Evolutionary conservation across 2,888 invertebrate species (phyloP).

Genomic region (Anarsia innoxiella): DNA sequence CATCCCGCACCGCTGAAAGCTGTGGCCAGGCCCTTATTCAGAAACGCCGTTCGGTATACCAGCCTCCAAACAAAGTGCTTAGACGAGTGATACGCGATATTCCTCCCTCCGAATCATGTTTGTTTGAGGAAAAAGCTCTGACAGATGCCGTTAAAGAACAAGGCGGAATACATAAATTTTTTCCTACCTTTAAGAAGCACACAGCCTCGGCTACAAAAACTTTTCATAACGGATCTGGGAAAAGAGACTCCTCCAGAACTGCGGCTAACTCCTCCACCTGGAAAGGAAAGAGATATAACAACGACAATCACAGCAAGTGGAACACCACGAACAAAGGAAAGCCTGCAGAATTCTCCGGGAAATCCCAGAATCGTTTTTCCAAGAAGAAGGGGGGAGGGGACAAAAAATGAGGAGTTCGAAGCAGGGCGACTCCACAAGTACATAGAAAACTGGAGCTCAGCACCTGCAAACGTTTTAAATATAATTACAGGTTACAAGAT

Average conservation of each 20-base stretch:
- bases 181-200: conserved; percentile 3
- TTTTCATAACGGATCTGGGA: neutral
- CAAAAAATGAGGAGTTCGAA: conserved; percentile 1
- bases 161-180: conserved; percentile 12
- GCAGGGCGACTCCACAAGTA: conserved; percentile 2
- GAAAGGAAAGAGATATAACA: neutral
- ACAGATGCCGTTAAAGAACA: conserved; percentile 7
- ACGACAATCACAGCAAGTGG: neutral
- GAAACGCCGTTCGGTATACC: conserved; percentile 13
- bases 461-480: conserved; percentile 9
- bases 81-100: conserved; percentile 10
- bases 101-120: conserved; percentile 14
- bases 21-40: too few species aligned
- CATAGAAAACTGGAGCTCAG: conserved; percentile 4
- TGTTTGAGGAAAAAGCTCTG: conserved; percentile 12
- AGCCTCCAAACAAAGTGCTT: conserved; percentile 10
- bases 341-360: neutral
- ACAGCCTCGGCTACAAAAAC: neutral
- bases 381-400: neutral
- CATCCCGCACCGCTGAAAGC: too few species aligned
- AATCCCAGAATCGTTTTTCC: neutral
- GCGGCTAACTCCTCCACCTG: neutral
- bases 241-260: neutral
- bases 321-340: neutral
- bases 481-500: conserved; percentile 15